Conservation (phyloP, 2,113 vertebrate genomes). For the Potamarius usumacintae region DNA sequence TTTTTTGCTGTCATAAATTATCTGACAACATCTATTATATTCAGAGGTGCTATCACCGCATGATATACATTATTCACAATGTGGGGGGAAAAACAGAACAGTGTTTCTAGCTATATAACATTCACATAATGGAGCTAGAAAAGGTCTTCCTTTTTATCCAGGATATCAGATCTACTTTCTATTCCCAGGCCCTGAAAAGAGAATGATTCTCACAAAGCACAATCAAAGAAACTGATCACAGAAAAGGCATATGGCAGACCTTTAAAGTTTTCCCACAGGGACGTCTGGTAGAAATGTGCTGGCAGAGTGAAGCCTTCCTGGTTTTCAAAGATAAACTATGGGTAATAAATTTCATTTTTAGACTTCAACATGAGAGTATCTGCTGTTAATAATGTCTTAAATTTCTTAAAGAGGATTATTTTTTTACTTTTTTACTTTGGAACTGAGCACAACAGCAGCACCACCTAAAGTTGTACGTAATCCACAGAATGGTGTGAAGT, state of each 20-base stretch:
- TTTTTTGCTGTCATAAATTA: too few species aligned
- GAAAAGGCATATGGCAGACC: not conserved
- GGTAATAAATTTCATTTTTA: too few species aligned
- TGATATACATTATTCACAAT: not conserved
- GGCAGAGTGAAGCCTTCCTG: not conserved
- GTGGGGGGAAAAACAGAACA: too few species aligned
- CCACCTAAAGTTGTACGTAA: not conserved
- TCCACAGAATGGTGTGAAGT: not conserved
- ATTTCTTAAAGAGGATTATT: not conserved
- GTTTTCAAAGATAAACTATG: not conserved
- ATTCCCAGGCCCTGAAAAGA: not conserved
- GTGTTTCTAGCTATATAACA: not conserved
- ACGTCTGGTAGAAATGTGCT: not conserved
- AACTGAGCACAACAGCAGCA: not conserved
- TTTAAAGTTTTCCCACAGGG: not conserved
- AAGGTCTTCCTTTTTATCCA: not conserved
- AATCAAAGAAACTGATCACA: not conserved
- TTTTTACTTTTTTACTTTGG: not conserved
- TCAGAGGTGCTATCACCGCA: not conserved
- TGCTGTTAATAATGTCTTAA: not conserved
- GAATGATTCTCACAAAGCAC: not conserved
- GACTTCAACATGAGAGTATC: not conserved
- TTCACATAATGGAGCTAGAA: not conserved
- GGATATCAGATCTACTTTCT: not conserved
- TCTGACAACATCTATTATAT: not conserved